Evolutionary conservation across 2,113 vertebrate genomes (phyloP).

Genomic region (Ceyx margarethae): DNA sequence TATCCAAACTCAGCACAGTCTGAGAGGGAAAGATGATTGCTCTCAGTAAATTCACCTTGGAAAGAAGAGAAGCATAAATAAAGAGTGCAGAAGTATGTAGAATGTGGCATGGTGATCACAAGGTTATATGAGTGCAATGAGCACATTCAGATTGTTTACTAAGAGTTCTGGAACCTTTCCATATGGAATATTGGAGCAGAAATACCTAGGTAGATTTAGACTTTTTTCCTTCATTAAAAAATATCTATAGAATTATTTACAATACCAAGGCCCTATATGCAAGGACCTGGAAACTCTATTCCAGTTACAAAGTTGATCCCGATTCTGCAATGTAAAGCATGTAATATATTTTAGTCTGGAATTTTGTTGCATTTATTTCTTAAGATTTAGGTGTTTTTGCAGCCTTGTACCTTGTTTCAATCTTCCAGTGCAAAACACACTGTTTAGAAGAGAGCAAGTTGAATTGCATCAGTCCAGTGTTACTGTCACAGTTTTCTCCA

Average conservation of each 20-base stretch:
- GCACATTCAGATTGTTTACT: background rate
- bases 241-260: background rate
- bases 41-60: background rate
- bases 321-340: background rate
- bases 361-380: background rate
- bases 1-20: background rate
- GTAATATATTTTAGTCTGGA: background rate
- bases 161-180: background rate
- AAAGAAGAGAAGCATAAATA: background rate
- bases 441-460: background rate
- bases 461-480: background rate
- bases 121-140: background rate
- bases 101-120: background rate
- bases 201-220: background rate
- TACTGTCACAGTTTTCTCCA: background rate
- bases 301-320: background rate
- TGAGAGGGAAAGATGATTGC: background rate
- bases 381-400: background rate
- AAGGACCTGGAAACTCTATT: background rate
- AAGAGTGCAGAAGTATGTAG: background rate
- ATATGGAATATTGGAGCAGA: background rate
- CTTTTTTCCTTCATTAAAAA: background rate
- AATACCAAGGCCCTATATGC: background rate
- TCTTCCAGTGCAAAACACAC: background rate
- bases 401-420: background rate